Percentiles rank a stretch among this genome's conserved stretches.
Conservation (phyloP, 2,888 invertebrate species). For the Gisinianus flammeolus region DNA sequence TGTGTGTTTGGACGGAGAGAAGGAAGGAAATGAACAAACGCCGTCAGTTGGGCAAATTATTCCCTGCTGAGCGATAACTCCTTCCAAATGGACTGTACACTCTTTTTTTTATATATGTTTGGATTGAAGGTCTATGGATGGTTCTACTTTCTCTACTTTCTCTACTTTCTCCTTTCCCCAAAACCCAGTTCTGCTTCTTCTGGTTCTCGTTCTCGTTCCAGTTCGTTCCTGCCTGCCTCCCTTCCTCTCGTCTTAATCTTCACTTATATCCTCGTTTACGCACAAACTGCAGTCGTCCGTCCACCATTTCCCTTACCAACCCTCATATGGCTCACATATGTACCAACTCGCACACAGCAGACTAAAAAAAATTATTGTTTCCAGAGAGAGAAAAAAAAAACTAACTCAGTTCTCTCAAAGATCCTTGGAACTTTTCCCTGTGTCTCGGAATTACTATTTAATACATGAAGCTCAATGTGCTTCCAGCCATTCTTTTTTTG, state of each 20-base stretch:
- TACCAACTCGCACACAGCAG: background rate
- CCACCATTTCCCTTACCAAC: background rate
- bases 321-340: background rate
- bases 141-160: background rate
- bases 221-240: background rate
- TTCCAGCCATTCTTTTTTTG: no score
- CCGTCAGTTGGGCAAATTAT: constrained; percentile 1
- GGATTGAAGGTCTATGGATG: no score
- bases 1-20: background rate
- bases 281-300: background rate
- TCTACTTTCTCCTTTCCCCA: background rate
- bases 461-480: no score
- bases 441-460: no score
- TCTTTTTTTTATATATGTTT: no score
- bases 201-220: no score
- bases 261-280: constrained; percentile 13
- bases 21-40: background rate
- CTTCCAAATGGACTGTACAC: constrained; percentile 3
- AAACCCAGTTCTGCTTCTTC: no score
- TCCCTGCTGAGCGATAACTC: constrained; percentile 11
- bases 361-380: no score
- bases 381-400: no score
- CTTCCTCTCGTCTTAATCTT: background rate
- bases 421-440: no score
- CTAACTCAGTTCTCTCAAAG: no score